Evolutionary conservation across 2,113 vertebrate species (phyloP).

Genomic region (Sterna hirundo): DNA sequence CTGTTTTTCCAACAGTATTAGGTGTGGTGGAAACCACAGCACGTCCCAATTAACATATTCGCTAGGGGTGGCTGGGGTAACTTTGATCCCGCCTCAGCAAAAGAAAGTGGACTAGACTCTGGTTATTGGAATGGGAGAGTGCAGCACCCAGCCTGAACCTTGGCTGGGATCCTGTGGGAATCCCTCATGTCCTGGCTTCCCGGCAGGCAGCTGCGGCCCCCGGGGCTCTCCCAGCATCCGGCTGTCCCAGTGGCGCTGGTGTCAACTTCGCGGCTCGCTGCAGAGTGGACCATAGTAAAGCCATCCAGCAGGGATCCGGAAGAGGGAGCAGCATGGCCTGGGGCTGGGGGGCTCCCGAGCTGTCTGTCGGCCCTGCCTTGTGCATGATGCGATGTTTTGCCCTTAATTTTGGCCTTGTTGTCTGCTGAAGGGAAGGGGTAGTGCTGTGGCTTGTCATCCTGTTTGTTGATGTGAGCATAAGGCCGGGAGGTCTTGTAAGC

Average conservation of each 20-base stretch:
- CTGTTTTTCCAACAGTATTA: background rate
- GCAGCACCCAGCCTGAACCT: constrained; percentile 14
- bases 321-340: background rate
- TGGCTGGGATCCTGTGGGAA: constrained; percentile 32
- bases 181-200: constrained; percentile 15
- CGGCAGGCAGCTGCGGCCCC: background rate
- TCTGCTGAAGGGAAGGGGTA: background rate
- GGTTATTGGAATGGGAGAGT: background rate
- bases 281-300: background rate
- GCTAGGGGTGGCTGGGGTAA: background rate
- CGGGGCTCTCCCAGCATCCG: background rate
- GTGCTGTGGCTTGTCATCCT: background rate
- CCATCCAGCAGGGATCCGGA: background rate
- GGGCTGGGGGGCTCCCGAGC: background rate
- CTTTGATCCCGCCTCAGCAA: background rate
- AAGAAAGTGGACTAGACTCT: background rate
- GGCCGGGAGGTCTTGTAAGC: background rate
- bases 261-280: background rate
- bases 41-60: background rate
- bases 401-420: background rate
- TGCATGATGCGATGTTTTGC: background rate
- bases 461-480: background rate
- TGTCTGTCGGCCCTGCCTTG: background rate
- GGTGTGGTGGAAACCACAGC: background rate
- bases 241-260: background rate